A percentile compares a stretch with the other conserved stretches of the same genome.
These are phyloP conservation scores for Petrocephalus zakoni DNA, from an alignment of 2,113 vertebrate species.

Conservation along the genomic window DNA sequence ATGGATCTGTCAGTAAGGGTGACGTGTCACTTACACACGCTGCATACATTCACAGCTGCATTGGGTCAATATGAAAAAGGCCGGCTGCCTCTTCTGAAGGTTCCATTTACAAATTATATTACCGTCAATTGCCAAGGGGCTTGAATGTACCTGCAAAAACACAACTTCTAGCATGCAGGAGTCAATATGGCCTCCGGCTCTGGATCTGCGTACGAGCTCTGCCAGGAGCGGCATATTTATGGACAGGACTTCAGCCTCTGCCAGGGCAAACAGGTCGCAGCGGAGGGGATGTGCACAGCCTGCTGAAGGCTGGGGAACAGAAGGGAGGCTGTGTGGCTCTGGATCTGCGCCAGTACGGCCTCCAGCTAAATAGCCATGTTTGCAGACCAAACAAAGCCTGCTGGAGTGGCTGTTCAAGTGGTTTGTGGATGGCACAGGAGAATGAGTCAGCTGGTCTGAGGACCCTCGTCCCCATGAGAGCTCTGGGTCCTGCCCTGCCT, in stretches of 20 bases:
- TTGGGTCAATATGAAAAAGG: background rate
- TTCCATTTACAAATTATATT: background rate
- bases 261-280: background rate
- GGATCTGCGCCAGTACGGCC: constrained; percentile 53
- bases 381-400: constrained; percentile 52
- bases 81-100: background rate
- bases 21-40: background rate
- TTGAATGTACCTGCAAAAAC: background rate
- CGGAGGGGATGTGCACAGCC: constrained; percentile 22
- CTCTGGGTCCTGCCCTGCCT: constrained; percentile 19
- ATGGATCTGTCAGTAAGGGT: background rate
- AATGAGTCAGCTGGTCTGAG: constrained; percentile 35
- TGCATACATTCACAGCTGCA: background rate
- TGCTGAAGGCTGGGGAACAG: constrained; percentile 42
- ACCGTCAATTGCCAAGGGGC: background rate
- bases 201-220: constrained; percentile 25
- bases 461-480: constrained; percentile 36
- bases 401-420: constrained; percentile 55
- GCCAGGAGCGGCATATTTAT: constrained; percentile 53
- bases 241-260: constrained; percentile 47
- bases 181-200: background rate
- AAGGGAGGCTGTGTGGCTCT: constrained; percentile 54
- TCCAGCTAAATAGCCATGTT: constrained; percentile 54
- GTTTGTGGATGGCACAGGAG: constrained; percentile 38
- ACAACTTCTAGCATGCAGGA: background rate